Percentiles rank a stretch among this genome's conserved stretches.
These are phyloP conservation scores for Epinephelus malabaricus DNA, from an alignment of 2,797 vertebrate species.

Conservation along the genomic window DNA sequence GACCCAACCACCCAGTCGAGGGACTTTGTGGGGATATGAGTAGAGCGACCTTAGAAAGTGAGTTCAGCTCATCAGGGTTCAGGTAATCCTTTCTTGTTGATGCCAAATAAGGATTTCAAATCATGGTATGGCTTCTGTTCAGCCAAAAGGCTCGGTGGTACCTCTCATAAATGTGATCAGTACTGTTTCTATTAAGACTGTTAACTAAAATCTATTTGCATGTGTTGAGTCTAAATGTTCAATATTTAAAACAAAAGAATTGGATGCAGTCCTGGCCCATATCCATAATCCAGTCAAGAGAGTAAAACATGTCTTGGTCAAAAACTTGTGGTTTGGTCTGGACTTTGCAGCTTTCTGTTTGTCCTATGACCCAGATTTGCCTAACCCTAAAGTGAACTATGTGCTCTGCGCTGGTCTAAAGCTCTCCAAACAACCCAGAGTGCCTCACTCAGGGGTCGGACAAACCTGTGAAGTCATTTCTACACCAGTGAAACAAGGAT, in stretches of 20 bases:
- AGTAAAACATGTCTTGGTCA: neutral
- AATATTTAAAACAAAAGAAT: neutral
- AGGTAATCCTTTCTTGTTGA: neutral
- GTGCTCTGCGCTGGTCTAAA: slow-evolving; percentile 10
- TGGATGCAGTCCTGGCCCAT: neutral
- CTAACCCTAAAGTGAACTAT: slow-evolving; percentile 35
- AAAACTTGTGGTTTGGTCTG: slow-evolving; percentile 1
- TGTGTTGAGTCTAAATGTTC: neutral
- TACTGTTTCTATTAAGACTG: too few species aligned
- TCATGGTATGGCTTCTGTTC: neutral
- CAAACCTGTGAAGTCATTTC: slow-evolving; percentile 34
- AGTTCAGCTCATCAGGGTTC: neutral
- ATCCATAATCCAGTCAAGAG: too few species aligned
- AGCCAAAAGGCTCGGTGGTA: too few species aligned
- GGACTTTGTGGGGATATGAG: neutral
- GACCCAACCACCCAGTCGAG: neutral
- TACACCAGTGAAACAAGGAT: slow-evolving; percentile 30
- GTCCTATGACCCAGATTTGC: slow-evolving; percentile 27
- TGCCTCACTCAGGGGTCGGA: slow-evolving; percentile 1
- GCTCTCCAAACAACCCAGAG: slow-evolving; percentile 31
- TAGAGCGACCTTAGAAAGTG: neutral
- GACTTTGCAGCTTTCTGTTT: slow-evolving; percentile 28
- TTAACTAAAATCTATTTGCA: neutral
- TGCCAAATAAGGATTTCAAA: neutral
- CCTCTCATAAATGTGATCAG: neutral